A percentile compares a stretch with the other conserved stretches of the same genome.
Evolutionary conservation across 2,113 vertebrate species (phyloP).

Genomic region (Sinocyclocheilus rhinocerous): DNA sequence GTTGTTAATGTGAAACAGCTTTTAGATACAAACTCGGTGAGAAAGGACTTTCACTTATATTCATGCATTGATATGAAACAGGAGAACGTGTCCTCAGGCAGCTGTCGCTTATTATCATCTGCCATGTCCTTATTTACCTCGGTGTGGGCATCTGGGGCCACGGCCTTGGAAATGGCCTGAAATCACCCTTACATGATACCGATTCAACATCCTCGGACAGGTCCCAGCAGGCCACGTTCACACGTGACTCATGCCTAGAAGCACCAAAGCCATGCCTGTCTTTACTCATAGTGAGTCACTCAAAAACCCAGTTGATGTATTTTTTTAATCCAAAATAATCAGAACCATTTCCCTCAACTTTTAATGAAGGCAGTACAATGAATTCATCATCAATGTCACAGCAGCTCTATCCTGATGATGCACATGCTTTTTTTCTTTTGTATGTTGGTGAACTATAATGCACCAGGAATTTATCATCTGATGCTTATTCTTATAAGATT

Average conservation of each 20-base stretch:
- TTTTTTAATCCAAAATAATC: neutral
- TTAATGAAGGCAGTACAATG: neutral
- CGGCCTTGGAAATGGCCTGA: conserved; percentile 8
- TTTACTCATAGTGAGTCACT: conserved; percentile 17
- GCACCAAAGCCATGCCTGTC: neutral
- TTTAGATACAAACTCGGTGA: neutral
- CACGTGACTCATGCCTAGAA: neutral
- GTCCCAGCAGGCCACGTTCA: neutral
- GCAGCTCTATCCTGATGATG: neutral
- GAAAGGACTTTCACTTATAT: conserved; percentile 19
- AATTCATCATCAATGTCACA: neutral
- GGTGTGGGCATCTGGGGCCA: neutral
- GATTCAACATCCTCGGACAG: neutral
- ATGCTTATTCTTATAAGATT: conserved; percentile 7
- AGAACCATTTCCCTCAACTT: neutral
- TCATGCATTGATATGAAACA: conserved; percentile 23
- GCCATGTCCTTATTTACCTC: conserved; percentile 13
- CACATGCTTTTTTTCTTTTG: neutral
- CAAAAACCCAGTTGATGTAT: neutral
- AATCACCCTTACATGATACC: conserved; percentile 27
- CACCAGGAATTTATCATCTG: neutral
- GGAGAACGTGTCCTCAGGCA: neutral
- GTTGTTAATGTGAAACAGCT: conserved; percentile 28
- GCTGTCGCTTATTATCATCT: conserved; percentile 6
- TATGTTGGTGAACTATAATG: neutral